Evolutionary conservation across 2,888 invertebrate species (phyloP).

Genomic region (Falcaria lacertinaria): DNA sequence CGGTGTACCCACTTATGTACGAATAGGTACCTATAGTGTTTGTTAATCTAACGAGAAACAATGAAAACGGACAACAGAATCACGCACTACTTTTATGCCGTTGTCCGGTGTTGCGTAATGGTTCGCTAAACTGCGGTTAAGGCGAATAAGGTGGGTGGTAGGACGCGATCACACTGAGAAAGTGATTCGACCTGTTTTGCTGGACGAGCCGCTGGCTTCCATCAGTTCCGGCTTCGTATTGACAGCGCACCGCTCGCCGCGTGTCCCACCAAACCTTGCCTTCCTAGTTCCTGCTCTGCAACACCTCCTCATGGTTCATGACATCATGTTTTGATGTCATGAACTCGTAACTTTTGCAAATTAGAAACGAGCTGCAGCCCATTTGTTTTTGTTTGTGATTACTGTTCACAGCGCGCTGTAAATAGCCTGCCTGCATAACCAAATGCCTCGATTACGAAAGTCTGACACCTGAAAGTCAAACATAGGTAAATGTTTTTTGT

Average conservation of each 20-base stretch:
- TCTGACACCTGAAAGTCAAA: too few species aligned
- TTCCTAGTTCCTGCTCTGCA: constrained; percentile 28
- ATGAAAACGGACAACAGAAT: constrained; percentile 6
- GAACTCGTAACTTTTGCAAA: constrained; percentile 21
- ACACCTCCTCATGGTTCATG: constrained; percentile 37
- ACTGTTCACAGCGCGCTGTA: too few species aligned
- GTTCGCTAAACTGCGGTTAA: constrained; percentile 32
- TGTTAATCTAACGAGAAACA: constrained; percentile 1
- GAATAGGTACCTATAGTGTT: background rate
- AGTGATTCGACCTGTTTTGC: constrained; percentile 49
- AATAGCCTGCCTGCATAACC: too few species aligned
- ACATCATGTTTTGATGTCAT: constrained; percentile 14
- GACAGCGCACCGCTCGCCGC: background rate
- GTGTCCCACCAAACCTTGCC: constrained; percentile 8
- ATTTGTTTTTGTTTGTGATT: too few species aligned
- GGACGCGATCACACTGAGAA: constrained; percentile 38
- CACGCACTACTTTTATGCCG: constrained; percentile 26
- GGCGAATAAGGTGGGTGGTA: constrained; percentile 37
- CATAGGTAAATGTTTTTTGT: too few species aligned
- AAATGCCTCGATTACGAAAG: too few species aligned
- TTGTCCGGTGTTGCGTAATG: constrained; percentile 36
- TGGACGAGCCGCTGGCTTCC: constrained; percentile 40
- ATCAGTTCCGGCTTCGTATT: constrained; percentile 23
- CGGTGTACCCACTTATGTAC: too few species aligned
- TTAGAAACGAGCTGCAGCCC: too few species aligned